phyloP scores from a whole-genome alignment of 2,888 invertebrate genomes.

The Amiota minor region DNA sequence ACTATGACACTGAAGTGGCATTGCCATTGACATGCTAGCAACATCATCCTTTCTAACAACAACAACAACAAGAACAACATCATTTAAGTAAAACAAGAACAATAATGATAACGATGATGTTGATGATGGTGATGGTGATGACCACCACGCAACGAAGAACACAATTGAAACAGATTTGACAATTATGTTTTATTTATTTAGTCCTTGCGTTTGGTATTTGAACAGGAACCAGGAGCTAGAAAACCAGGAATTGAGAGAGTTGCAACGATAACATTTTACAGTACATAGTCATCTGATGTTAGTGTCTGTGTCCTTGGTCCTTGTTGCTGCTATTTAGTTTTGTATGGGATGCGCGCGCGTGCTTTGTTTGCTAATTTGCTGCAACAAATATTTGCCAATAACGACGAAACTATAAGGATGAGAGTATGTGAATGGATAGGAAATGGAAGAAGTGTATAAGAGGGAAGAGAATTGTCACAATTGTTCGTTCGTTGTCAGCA shows the following conservation, averaged over 20 bases:
- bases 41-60: slow-evolving; percentile 1
- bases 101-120: no score
- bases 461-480: not conserved
- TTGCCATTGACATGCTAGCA: slow-evolving; percentile 11
- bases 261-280: not conserved
- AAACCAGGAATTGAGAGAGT: not conserved
- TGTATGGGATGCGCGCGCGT: slow-evolving; percentile 32
- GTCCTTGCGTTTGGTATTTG: slow-evolving; percentile 28
- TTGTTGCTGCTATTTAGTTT: not conserved
- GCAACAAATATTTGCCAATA: slow-evolving; percentile 56
- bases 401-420: no score
- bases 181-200: slow-evolving; percentile 56
- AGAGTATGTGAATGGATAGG: no score
- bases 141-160: slow-evolving; percentile 15
- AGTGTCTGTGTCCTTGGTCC: not conserved
- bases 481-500: slow-evolving; percentile 14
- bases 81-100: no score
- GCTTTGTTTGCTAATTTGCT: slow-evolving; percentile 61
- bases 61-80: not conserved
- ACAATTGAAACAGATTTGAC: slow-evolving; percentile 55
- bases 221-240: not conserved
- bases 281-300: not conserved
- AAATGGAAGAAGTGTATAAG: not conserved
- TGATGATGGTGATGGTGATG: not conserved
- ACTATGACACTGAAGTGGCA: slow-evolving; percentile 8